Base-by-base conservation (phyloP, 2,113 vertebrate species). In the Verasper variegatus region DNA sequence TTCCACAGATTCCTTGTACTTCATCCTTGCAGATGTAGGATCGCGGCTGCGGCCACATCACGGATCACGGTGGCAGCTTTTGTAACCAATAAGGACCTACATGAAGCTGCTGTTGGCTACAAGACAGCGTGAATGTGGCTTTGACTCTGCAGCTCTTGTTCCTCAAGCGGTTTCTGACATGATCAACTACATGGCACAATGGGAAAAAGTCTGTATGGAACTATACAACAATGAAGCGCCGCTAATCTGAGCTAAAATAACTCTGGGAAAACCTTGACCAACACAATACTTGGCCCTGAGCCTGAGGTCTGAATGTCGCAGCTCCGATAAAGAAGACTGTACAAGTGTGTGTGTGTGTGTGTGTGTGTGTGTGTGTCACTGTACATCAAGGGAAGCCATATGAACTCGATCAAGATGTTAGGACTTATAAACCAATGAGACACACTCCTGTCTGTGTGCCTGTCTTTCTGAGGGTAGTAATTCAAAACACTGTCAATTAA, bases 401-500 rank as follows among this genome's bases (percentile, higher is more conserved):
- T 62, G 68, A 74, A 75, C 73, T 59, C 10, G 1, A 74, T 80
- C 54, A 80, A 85, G 82, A 84, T 86, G 83, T 74, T 62, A 57
- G 27, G 57, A 75, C n/a, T 78, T 71, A 74, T 76, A 79, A 77
- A 68, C 73, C 76, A 70, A 31, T 80, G 73, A 76, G 74, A 85
- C 66, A 45, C 79, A 47, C 76, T 77, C 42, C 47, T 68, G 42
- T 74, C 9, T 40, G 54, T 81, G 72, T 21, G 84, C 74, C 66
- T 73, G 66, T 72, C 65, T 84, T 62, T 69, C 75, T 35, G 66
- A 88, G 76, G 76, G 76, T 89, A 86, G 86, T 83, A 85, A 89
- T 92, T 92, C 73, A 85, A 82, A 81, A 74, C 74, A 69, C 71
- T 80, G 70, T 88, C 83, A 85, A 93, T 89, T 92, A 91, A 59